Conservation (phyloP, 2,888 invertebrate species). For the Lissocephala sabroskyi region DNA sequence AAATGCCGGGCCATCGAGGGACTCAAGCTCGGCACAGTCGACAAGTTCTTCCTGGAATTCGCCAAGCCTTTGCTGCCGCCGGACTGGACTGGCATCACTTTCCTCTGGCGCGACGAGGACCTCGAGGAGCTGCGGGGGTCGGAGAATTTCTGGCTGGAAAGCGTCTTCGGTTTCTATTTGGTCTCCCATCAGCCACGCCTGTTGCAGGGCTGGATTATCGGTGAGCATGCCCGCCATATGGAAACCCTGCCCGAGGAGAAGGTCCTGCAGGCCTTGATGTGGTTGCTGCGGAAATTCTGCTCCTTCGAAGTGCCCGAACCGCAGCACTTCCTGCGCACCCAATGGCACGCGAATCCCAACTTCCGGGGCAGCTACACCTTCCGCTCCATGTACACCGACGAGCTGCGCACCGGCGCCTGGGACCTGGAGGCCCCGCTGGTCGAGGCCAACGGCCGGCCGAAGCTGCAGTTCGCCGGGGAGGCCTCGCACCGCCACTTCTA, state of each 20-base stretch:
- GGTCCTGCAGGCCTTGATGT: constrained; percentile 51
- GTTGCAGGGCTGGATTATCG: constrained; percentile 80
- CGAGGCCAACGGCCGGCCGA: constrained; percentile 69
- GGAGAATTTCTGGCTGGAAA: constrained; percentile 75
- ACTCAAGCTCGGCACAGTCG: constrained; percentile 76
- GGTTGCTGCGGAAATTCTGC: constrained; percentile 61
- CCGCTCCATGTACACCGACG: constrained; percentile 75
- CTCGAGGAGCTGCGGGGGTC: constrained; percentile 43
- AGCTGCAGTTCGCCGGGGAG: constrained; percentile 80
- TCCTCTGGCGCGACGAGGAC: constrained; percentile 75
- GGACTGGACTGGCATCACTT: constrained; percentile 73
- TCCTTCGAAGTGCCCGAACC: constrained; percentile 48
- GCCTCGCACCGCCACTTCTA: constrained; percentile 78
- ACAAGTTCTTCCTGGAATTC: constrained; percentile 78
- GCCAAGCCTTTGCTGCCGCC: constrained; percentile 74
- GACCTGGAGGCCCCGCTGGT: constrained; percentile 75
- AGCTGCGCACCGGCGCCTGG: constrained; percentile 74
- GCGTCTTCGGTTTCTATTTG: constrained; percentile 78
- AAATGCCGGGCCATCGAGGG: constrained; percentile 74
- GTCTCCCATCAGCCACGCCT: constrained; percentile 77
- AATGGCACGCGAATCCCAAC: constrained; percentile 78
- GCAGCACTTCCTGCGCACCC: constrained; percentile 73
- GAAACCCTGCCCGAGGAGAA: constrained; percentile 76
- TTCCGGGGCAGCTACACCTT: constrained; percentile 80
- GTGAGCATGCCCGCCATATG: constrained; percentile 76